phyloP scores from a whole-genome alignment of 2,113 vertebrate genomes.

The Crotalus helleri region DNA sequence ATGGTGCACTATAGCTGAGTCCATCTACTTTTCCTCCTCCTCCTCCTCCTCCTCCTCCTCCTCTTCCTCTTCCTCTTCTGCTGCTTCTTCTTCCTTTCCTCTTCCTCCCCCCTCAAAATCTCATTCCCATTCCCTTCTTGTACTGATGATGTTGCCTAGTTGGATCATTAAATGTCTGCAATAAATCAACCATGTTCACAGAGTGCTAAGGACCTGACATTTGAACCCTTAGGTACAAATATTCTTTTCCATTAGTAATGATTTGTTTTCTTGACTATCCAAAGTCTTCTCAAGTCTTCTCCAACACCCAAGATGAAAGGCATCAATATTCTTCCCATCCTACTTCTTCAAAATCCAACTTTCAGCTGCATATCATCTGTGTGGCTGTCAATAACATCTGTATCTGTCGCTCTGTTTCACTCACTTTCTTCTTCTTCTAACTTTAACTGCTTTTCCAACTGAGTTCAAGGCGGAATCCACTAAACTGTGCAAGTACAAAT shows the following conservation, averaged over 20 bases:
- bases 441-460: background rate
- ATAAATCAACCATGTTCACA: background rate
- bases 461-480: no score
- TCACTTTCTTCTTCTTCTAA: background rate
- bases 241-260: background rate
- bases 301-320: background rate
- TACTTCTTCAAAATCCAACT: background rate
- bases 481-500: background rate
- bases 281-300: background rate
- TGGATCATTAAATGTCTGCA: background rate
- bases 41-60: no score
- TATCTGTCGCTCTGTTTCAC: background rate
- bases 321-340: background rate
- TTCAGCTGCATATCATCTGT: background rate
- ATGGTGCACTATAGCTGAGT: background rate
- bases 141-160: no score
- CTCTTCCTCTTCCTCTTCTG: no score
- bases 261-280: background rate
- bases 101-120: no score
- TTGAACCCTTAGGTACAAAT: background rate
- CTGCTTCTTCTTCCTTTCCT: no score
- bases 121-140: no score
- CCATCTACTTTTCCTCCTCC: background rate
- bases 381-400: background rate
- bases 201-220: background rate